Base-by-base conservation (phyloP, 2,797 vertebrate genomes). In the Macrochelys suwanniensis region DNA sequence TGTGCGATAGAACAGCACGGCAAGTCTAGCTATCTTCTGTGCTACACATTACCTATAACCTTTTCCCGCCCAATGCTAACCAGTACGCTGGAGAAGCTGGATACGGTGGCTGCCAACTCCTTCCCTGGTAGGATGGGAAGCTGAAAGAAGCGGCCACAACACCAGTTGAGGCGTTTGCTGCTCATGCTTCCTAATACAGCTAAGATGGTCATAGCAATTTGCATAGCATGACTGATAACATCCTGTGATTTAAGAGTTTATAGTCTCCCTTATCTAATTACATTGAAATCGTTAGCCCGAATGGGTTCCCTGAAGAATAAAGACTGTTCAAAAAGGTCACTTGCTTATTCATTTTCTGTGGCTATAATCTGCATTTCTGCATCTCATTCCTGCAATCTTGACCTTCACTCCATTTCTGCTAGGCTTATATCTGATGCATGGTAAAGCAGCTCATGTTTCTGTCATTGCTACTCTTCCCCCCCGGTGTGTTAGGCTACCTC, bases 401-500 rank as follows among this genome's bases (percentile, higher is more conserved):
- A 15, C 42, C 84, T 2, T 15, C 1, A 1, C 4, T 82, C 31
- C 2, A 1, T 71, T 68, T 31, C 45, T 84, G 28, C 80, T 11
- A 65, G 74, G 37, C 54, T 21, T n/a, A 37, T 42, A 57, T 54
- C 79, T 33, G 5, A 1, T 5, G 8, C 84, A 37, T 2, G 33
- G 71, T 33, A 50, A 59, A 2, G 0, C 1, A 0, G 11, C 59
- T 42, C 0, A 0, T 42, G n/a, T 71, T 71, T 23, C 65, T 37
- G 19, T 37, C 68, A 21, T 42, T 37, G 37, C 37, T 71, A 42
- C 19, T 71, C 37, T 71, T 71, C 65, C n/a, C 65, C n/a, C 65
- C 16, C 65, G 9, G 65, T n/a, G 4, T 37, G 65, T 21, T 71
- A 71, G 10, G 37, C 19, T 21, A 25, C 10, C 21, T 23, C 21